A percentile compares a stretch with the other conserved stretches of the same genome.
Conservation (phyloP, 2,113 vertebrate genomes). For the Urocolius indicus region DNA sequence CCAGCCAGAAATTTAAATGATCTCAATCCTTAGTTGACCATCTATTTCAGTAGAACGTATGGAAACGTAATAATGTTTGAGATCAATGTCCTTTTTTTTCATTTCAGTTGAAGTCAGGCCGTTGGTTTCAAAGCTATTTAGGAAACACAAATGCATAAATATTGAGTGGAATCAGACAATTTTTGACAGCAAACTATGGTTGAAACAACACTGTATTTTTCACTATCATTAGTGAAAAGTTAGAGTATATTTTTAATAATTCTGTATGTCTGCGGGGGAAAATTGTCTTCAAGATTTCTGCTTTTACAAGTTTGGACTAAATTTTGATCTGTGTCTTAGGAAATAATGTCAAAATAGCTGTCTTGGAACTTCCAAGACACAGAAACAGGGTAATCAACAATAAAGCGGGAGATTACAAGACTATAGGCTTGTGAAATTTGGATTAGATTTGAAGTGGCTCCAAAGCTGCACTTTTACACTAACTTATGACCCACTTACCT, state of each 20-base stretch:
- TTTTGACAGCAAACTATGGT: not conserved
- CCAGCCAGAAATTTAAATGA: not conserved
- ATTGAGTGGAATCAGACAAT: not conserved
- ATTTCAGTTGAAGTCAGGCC: not conserved
- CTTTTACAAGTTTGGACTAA: conserved; percentile 17
- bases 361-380: not conserved
- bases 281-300: not conserved
- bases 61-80: not conserved
- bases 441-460: not conserved
- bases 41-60: not conserved
- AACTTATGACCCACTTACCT: not conserved
- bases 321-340: not conserved
- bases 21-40: not conserved
- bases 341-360: not conserved
- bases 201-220: not conserved
- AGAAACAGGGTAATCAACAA: not conserved
- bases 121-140: not conserved
- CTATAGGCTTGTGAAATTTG: not conserved
- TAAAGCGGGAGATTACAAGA: not conserved
- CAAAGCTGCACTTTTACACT: not conserved
- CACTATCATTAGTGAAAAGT: not conserved
- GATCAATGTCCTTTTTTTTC: not conserved
- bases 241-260: not conserved
- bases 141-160: not conserved
- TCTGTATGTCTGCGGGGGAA: not conserved